These are phyloP conservation scores for Argyresthia albistria DNA, from an alignment of 2,888 invertebrate genomes.

Conservation along the genomic window DNA sequence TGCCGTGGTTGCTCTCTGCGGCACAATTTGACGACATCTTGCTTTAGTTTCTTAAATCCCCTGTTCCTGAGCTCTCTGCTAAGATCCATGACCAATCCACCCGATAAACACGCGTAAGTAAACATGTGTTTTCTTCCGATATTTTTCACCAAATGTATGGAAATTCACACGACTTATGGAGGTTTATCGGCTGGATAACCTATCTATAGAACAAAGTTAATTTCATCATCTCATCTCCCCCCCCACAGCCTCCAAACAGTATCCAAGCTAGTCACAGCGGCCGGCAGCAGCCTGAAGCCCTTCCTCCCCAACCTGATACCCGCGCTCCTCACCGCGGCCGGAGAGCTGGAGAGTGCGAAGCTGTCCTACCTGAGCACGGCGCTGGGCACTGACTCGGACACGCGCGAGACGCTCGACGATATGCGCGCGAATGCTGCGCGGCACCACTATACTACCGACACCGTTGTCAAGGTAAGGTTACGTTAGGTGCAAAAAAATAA, in stretches of 20 bases:
- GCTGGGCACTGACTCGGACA: slow-evolving; percentile 77
- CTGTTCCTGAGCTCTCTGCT: too few relatives aligned
- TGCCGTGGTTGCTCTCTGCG: too few relatives aligned
- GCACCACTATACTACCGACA: slow-evolving; percentile 90
- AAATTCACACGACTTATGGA: too few relatives aligned
- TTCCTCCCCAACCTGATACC: slow-evolving; percentile 87
- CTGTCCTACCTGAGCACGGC: slow-evolving; percentile 86
- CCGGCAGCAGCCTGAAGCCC: slow-evolving; percentile 84
- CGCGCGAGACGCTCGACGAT: slow-evolving; percentile 84
- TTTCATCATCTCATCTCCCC: not conserved
- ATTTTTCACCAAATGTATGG: too few relatives aligned
- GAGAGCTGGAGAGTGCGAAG: slow-evolving; percentile 86
- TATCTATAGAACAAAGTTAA: too few relatives aligned
- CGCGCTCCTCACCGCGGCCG: slow-evolving; percentile 87
- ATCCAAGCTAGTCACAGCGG: slow-evolving; percentile 86
- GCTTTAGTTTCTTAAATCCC: too few relatives aligned
- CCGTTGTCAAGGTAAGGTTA: slow-evolving; percentile 79
- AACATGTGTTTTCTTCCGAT: too few relatives aligned
- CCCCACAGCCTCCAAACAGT: slow-evolving; percentile 82
- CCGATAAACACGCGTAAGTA: too few relatives aligned
- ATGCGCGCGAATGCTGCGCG: slow-evolving; percentile 86
- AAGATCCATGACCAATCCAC: too few relatives aligned
- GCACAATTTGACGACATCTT: too few relatives aligned
- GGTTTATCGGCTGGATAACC: too few relatives aligned
- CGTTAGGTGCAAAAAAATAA: too few relatives aligned